These are phyloP conservation scores for Tragelaphus imberbis DNA, from an alignment of 2,113 vertebrate genomes.

Conservation along the genomic window DNA sequence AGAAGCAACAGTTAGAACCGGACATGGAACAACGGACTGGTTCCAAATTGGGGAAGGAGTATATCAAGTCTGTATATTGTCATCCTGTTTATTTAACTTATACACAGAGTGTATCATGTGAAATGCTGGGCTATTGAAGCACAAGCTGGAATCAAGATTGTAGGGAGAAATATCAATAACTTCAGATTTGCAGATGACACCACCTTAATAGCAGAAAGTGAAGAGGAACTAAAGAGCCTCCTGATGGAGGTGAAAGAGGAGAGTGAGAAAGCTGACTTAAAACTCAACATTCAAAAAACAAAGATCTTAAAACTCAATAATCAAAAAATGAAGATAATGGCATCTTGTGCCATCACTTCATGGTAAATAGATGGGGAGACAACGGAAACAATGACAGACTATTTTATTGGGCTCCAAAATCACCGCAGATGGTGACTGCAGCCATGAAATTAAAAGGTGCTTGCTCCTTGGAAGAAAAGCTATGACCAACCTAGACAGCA, in stretches of 20 bases:
- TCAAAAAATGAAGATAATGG: background rate
- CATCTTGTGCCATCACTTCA: background rate
- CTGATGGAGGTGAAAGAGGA: background rate
- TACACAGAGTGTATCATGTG: background rate
- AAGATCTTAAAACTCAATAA: background rate
- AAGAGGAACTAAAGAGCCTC: background rate
- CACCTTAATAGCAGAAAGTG: background rate
- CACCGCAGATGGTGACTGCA: background rate
- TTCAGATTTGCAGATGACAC: background rate
- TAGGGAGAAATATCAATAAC: background rate
- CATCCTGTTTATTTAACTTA: background rate
- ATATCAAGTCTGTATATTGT: background rate
- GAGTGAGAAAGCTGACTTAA: background rate
- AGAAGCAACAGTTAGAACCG: background rate
- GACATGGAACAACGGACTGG: background rate
- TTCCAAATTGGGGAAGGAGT: background rate
- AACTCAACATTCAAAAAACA: background rate
- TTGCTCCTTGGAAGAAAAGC: background rate
- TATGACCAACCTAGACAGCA: background rate
- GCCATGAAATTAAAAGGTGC: background rate
- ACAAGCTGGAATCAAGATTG: background rate
- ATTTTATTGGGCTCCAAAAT: background rate
- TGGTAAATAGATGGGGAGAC: background rate
- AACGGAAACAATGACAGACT: background rate
- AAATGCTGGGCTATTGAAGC: rapidly evolving